Base-by-base conservation (phyloP, 2,797 vertebrate genomes). In the Leuciscus waleckii region DNA sequence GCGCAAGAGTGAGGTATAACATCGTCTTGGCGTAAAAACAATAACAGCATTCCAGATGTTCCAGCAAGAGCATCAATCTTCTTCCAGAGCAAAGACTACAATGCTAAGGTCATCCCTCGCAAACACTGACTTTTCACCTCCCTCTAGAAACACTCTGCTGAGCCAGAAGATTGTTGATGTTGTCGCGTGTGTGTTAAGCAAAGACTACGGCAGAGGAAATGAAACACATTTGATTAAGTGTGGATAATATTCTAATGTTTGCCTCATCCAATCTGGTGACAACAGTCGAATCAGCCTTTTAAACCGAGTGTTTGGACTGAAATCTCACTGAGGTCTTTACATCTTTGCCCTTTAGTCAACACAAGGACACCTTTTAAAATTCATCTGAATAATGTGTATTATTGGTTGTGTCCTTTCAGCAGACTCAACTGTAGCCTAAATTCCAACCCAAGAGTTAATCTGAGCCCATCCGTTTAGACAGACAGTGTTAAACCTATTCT, bases 31-130 rank as follows among this genome's bases (percentile, higher is more conserved):
- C 26, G 1, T n/a, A 4, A 84, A 67, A 8, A 67, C 58, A 32
- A 81, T 70, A 73, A 37, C 23, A 77, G 58, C 83, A 87, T 90
- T 85, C 86, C 83, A 46, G 81, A 61, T 79, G 78, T 88, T 86
- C 87, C 86, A 87, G 37, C 16, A 14, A 86, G 46, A 74, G 67
- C 70, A 63, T 86, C 9, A 71, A 63, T 86, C 69, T 29, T 82
- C 75, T 51, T 6, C 3, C 4, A 77, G 19, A 61, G 76, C 61
- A 89, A 83, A 83, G 14, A 81, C 65, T 58, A 23, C 56, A 21
- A 76, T 41, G 41, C n/a, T 71, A 79, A 84, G 77, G 58, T 43
- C 54, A 54, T 61, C 26, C 67, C 69, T 67, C 7, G 14, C 29
- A 65, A 84, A 75, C 58, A 61, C 26, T 17, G 51, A 74, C 70